These are phyloP conservation scores for Zalophus californianus DNA, from an alignment of 2,797 vertebrate genomes.

Conservation along the genomic window DNA sequence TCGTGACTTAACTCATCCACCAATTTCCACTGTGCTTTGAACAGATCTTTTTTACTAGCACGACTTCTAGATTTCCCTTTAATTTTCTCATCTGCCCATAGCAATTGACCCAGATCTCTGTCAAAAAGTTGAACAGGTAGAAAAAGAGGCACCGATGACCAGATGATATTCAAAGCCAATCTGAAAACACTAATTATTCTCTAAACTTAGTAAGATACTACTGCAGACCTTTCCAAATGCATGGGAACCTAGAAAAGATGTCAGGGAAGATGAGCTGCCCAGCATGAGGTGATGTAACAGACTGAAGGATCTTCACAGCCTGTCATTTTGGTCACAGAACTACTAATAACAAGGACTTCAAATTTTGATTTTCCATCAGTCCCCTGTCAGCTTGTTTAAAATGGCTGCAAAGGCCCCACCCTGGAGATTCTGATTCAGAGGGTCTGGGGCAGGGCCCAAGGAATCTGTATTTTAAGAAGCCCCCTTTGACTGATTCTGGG, in stretches of 20 bases:
- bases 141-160: not conserved
- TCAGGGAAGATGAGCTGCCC: not conserved
- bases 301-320: not conserved
- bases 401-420: not conserved
- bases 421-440: not conserved
- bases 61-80: not conserved
- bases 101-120: not conserved
- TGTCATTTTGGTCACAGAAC: not conserved
- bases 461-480: not conserved
- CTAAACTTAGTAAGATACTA: not conserved
- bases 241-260: not conserved
- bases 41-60: not conserved
- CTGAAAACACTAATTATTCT: not conserved
- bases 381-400: not conserved
- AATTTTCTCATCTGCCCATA: not conserved
- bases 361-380: not conserved
- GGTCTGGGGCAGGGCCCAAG: not conserved
- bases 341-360: not conserved
- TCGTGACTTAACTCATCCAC: conserved; percentile 1
- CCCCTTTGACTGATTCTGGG: not conserved
- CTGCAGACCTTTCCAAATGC: not conserved
- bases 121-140: not conserved
- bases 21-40: not conserved
- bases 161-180: not conserved
- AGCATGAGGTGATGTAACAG: not conserved